A percentile compares a stretch with the other conserved stretches of the same genome.
These are phyloP conservation scores for Onychomys torridus DNA, from an alignment of 2,797 vertebrate species.

Conservation along the genomic window DNA sequence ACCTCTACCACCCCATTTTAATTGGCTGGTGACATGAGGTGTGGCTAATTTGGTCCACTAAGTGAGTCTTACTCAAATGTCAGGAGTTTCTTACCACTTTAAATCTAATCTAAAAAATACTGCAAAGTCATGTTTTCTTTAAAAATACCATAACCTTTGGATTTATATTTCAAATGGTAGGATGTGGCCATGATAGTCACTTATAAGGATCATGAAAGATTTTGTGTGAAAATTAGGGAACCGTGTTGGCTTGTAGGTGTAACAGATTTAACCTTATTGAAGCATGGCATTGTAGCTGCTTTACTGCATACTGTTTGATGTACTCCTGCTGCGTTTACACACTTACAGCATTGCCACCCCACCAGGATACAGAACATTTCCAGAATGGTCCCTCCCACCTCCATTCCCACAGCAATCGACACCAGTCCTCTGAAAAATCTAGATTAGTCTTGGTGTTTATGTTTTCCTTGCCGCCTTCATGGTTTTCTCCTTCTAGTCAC, in stretches of 20 bases:
- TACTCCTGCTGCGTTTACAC: neutral
- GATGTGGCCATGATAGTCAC: neutral
- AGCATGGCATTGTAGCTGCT: neutral
- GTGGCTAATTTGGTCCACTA: neutral
- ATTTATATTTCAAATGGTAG: neutral
- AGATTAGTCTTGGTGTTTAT: neutral
- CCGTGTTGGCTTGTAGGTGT: neutral
- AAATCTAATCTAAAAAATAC: neutral
- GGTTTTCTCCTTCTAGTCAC: neutral
- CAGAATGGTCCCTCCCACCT: neutral
- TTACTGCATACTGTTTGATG: neutral
- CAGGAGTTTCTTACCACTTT: neutral
- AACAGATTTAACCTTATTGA: neutral
- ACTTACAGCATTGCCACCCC: neutral
- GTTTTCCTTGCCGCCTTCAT: slow-evolving; percentile 9
- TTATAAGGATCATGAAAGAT: neutral
- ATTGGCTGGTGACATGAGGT: neutral
- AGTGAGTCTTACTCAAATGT: neutral
- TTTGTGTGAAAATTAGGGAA: slow-evolving; percentile 7
- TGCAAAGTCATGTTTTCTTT: neutral
- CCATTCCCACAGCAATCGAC: neutral
- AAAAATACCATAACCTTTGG: neutral
- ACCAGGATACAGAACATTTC: neutral
- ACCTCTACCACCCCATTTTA: neutral
- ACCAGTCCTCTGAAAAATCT: neutral